These are phyloP conservation scores for Liolophura sinensis DNA, from an alignment of 1,140 invertebrate genomes.

Conservation along the genomic window DNA sequence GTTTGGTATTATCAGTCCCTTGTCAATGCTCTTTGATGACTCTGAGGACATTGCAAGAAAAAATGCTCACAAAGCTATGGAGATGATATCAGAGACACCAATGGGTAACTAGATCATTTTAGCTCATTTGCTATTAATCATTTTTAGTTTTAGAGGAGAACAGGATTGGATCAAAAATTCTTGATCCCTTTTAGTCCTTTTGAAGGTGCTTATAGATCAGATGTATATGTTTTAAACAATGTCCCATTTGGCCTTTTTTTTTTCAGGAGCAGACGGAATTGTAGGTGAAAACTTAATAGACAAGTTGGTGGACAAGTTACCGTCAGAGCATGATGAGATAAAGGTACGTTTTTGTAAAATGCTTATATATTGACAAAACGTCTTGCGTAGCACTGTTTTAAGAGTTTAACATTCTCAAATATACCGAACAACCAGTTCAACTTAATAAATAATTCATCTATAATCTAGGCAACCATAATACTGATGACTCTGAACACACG, in stretches of 20 bases:
- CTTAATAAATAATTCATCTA: too few species aligned
- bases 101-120: conserved; percentile 36
- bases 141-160: background rate
- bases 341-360: conserved; percentile 35
- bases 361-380: too few species aligned
- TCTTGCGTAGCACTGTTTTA: too few species aligned
- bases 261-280: conserved; percentile 52
- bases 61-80: conserved; percentile 56
- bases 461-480: too few species aligned
- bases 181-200: background rate
- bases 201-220: background rate
- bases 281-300: conserved; percentile 49
- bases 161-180: background rate
- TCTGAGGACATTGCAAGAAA: conserved; percentile 52
- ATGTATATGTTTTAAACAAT: background rate
- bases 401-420: too few species aligned
- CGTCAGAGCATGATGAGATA: conserved; percentile 55
- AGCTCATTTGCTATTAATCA: background rate
- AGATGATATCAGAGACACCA: conserved; percentile 56
- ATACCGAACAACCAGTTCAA: too few species aligned
- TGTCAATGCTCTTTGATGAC: conserved; percentile 57
- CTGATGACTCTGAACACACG: too few species aligned
- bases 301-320: conserved; percentile 52
- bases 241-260: background rate
- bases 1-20: conserved; percentile 45